Base-by-base conservation (phyloP, 1,140 invertebrate species). In the Caerostris darwini region DNA sequence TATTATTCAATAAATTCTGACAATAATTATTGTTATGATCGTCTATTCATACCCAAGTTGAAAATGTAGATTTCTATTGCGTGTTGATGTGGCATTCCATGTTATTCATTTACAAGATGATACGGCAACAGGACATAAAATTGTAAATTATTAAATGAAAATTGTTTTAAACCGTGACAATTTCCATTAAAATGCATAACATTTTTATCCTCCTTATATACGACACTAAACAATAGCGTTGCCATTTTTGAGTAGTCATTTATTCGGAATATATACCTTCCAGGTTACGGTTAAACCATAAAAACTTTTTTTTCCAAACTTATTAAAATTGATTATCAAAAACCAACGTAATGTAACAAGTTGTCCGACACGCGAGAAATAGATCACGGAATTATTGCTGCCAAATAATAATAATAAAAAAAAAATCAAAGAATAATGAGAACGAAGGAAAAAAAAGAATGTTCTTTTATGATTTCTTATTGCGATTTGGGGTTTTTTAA, bases 271-370 rank as follows among this genome's bases (percentile, higher is more conserved):
- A 12, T 12, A 53, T 77, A 50, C 71, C 50, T 77, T 77, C 12
- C 0, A 4, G 71, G 34, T 77, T 77, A 77, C 69, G 3, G 19
- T 53, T 77, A 77, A 19, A 77, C 5, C 8, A 34, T 12, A 12
- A 53, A 77, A 77, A 77, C 71, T 77, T 77, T 34, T n/a, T 34
- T 34, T 77, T 2, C 71, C 10, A 53, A 77, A 77, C 50, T 77
- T 77, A 77, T 77, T 77, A 77, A 77, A 77, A 77, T 77, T 77
- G 71, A 77, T 77, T 77, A 77, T 77, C 34, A 77, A 77, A n/a
- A 34, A 77, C 71, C 71, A 77, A 77, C 53, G 34, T 77, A 85
- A 85, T 58, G 82, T n/a, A 58, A 85, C 82, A 85, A 57, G 17
- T 3, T 85, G n/a, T 4, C 8, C 8, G 54, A 19, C 82, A 85